A percentile compares a stretch with the other conserved stretches of the same genome.
Evolutionary conservation across 2,797 vertebrate species (phyloP).

Genomic region (Triplophysa yarkandensis): DNA sequence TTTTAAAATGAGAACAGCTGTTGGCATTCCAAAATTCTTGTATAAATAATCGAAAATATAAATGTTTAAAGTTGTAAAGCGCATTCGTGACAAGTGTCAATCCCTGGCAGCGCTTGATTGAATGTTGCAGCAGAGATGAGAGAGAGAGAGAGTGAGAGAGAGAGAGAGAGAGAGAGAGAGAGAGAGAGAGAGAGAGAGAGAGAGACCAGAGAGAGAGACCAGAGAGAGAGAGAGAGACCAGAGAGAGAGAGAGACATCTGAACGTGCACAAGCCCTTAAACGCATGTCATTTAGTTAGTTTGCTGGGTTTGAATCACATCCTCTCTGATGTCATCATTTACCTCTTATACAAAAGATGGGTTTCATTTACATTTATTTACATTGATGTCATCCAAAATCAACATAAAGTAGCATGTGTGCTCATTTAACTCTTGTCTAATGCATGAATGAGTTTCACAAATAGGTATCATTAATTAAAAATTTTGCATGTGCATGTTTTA

Average conservation of each 20-base stretch:
- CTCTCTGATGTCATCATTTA: too few species aligned
- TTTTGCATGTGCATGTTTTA: too few species aligned
- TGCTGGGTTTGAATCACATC: too few species aligned
- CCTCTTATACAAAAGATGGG: too few species aligned
- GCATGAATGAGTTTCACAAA: neutral
- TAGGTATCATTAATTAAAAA: neutral
- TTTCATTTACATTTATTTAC: conserved; percentile 38
- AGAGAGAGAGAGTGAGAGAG: conserved; percentile 9
- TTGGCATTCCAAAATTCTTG: neutral
- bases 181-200: conserved; percentile 16
- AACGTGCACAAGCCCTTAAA: neutral
- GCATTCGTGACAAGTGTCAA: conserved; percentile 15
- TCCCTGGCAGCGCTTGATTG: conserved; percentile 34
- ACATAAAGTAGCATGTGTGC: neutral
- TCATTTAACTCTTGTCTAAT: neutral
- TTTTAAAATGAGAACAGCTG: neutral
- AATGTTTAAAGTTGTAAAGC: neutral
- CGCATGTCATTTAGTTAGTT: neutral
- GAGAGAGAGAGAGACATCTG: neutral
- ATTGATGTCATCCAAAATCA: conserved; percentile 1
- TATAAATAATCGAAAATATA: neutral
- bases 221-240: neutral
- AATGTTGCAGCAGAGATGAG: conserved; percentile 37
- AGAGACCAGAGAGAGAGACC: neutral
- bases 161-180: conserved; percentile 20